A percentile compares a stretch with the other conserved stretches of the same genome.
These are phyloP conservation scores for Rhagium mordax DNA, from an alignment of 2,888 invertebrate species.

Conservation along the genomic window DNA sequence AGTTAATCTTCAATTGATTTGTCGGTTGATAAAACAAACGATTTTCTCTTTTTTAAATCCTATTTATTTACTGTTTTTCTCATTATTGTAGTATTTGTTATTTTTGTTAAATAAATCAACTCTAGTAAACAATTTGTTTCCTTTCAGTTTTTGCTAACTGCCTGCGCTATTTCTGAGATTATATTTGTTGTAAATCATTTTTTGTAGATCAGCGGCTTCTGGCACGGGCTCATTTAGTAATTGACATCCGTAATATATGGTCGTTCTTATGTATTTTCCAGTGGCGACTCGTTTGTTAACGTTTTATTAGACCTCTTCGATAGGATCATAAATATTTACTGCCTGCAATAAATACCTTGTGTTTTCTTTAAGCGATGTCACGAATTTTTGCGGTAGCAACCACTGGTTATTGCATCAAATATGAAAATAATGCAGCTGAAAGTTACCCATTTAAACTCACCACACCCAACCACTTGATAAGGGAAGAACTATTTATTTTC, in stretches of 20 bases:
- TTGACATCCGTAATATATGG: conserved; percentile 55
- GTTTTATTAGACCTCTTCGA: conserved; percentile 31
- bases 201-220: conserved; percentile 54
- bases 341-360: conserved; percentile 28
- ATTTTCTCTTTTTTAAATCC: no score
- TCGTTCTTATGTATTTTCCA: conserved; percentile 43
- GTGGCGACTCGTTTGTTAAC: conserved; percentile 41
- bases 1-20: no score
- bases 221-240: conserved; percentile 56
- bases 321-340: conserved; percentile 34
- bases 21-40: no score
- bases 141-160: neutral
- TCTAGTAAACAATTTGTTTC: no score
- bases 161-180: conserved; percentile 19
- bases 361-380: neutral
- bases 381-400: neutral
- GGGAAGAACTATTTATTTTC: neutral
- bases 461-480: no score
- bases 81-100: no score
- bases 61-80: no score
- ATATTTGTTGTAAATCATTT: conserved; percentile 54
- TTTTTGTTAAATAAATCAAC: no score
- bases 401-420: neutral
- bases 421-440: neutral
- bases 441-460: neutral